These are phyloP conservation scores for Calephelis perditalis DNA, from an alignment of 2,888 invertebrate species.

Conservation along the genomic window DNA sequence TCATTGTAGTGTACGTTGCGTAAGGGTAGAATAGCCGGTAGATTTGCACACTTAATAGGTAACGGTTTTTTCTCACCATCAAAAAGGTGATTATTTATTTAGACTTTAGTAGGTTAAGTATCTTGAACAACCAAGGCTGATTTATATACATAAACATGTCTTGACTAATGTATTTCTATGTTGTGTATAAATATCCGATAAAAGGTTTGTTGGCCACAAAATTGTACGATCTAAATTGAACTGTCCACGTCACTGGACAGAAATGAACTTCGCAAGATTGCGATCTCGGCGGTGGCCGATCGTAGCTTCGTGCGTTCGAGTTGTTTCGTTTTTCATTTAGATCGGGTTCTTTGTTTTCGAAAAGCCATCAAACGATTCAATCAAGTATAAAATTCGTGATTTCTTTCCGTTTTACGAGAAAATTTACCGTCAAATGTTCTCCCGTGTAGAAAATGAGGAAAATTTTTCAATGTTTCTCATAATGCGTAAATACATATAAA, in stretches of 20 bases:
- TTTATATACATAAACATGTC: too few relatives aligned
- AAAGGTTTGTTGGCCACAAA: not conserved
- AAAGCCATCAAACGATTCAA: slow-evolving; percentile 68
- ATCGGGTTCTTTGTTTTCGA: slow-evolving; percentile 52
- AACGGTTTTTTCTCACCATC: too few relatives aligned
- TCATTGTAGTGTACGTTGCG: too few relatives aligned
- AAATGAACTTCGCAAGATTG: slow-evolving; percentile 24
- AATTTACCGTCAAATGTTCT: slow-evolving; percentile 48
- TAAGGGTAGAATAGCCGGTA: too few relatives aligned
- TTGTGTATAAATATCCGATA: not conserved
- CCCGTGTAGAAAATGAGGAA: slow-evolving; percentile 44
- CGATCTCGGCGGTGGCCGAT: slow-evolving; percentile 20
- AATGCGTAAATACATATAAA: too few relatives aligned
- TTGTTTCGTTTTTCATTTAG: slow-evolving; percentile 36
- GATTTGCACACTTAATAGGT: too few relatives aligned
- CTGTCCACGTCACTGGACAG: slow-evolving; percentile 28
- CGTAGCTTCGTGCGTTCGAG: slow-evolving; percentile 19
- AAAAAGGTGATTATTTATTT: too few relatives aligned
- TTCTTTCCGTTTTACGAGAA: slow-evolving; percentile 36
- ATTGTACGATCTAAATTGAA: slow-evolving; percentile 24
- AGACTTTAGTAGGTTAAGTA: too few relatives aligned
- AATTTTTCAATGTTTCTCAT: slow-evolving; percentile 4
- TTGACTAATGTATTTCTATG: too few relatives aligned
- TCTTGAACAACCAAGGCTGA: too few relatives aligned
- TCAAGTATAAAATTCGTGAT: slow-evolving; percentile 75